phyloP scores from a whole-genome alignment of 2,888 invertebrate genomes.

The Galerucella nymphaeae region DNA sequence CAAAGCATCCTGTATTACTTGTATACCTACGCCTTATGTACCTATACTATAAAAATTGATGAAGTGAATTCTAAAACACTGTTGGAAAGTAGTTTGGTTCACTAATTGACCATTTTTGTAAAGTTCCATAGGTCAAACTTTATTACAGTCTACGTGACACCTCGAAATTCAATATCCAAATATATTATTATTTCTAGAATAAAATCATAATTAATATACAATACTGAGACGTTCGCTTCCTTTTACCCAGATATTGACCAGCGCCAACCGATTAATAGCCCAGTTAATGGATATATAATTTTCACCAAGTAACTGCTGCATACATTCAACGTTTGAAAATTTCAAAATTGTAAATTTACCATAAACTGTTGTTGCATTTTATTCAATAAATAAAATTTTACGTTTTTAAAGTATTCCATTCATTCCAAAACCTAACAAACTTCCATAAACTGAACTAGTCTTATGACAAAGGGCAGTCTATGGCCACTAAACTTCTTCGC shows the following conservation, averaged over 20 bases:
- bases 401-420: too few species aligned
- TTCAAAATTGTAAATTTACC: too few species aligned
- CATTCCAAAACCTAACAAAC: too few species aligned
- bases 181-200: slow-evolving; percentile 3
- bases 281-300: neutral
- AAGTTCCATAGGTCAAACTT: neutral
- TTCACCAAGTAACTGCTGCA: too few species aligned
- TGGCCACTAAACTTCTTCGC: too few species aligned
- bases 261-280: neutral
- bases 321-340: too few species aligned
- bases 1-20: too few species aligned
- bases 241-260: slow-evolving; percentile 12
- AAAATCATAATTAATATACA: slow-evolving; percentile 6
- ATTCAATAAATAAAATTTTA: too few species aligned
- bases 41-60: neutral
- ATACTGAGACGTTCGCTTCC: slow-evolving; percentile 1
- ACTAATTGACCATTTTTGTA: neutral
- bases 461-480: too few species aligned
- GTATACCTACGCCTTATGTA: too few species aligned
- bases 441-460: too few species aligned
- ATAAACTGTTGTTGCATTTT: too few species aligned
- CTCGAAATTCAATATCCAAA: neutral
- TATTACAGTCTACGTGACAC: neutral
- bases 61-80: neutral
- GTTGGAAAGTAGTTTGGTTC: neutral